Evolutionary conservation across 1,140 invertebrate genomes (phyloP).

Genomic region (Chironomus striatipennis): DNA sequence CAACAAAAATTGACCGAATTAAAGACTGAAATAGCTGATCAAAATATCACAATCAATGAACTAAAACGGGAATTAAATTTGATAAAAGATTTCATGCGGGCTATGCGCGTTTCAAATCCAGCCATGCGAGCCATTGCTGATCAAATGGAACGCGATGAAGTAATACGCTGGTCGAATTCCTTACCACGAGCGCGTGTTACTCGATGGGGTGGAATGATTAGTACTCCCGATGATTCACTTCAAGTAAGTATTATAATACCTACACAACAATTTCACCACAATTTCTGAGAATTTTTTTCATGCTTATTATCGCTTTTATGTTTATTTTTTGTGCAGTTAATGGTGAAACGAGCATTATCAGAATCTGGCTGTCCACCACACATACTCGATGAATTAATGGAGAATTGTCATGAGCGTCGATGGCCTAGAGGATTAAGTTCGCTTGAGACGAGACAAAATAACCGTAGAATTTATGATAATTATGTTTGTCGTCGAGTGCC

Average conservation of each 20-base stretch:
- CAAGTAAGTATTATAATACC: constrained; percentile 51
- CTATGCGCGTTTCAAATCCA: constrained; percentile 81
- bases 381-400: constrained; percentile 90
- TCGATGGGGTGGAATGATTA: constrained; percentile 96
- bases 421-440: constrained; percentile 91
- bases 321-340: constrained; percentile 53
- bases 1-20: constrained; percentile 77
- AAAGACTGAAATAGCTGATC: constrained; percentile 75
- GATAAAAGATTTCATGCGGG: constrained; percentile 82
- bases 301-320: constrained; percentile 8
- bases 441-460: constrained; percentile 86
- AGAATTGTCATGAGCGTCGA: constrained; percentile 89
- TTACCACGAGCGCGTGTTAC: constrained; percentile 80
- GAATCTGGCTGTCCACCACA: constrained; percentile 88
- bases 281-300: background rate
- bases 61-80: constrained; percentile 80
- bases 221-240: constrained; percentile 86
- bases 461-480: constrained; percentile 79
- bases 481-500: constrained; percentile 91
- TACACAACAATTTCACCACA: background rate
- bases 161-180: constrained; percentile 82
- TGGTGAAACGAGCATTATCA: constrained; percentile 84
- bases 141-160: constrained; percentile 87
- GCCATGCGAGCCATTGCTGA: constrained; percentile 80
- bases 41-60: constrained; percentile 78